Base-by-base conservation (phyloP, 2,888 invertebrate genomes). In the Colletes collaris region DNA sequence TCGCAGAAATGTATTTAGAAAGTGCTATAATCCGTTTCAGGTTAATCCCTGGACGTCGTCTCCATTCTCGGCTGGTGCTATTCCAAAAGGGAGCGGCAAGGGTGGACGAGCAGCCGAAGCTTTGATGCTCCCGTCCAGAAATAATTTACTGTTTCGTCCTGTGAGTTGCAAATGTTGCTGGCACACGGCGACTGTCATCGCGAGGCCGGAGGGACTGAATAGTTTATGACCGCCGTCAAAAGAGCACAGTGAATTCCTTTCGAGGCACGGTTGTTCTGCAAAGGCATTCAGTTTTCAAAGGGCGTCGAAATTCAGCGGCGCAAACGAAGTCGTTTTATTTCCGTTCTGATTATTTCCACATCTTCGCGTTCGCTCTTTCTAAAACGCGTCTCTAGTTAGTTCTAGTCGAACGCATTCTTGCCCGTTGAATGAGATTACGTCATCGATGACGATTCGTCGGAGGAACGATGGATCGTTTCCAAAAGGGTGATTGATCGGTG, bases 81-180 rank as follows among this genome's bases (percentile, higher is more conserved):
- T 55, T n/a, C 11, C 27, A 11, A 8, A 60, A 44, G 46, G 53
- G 16, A 68, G 60, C 58, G 66, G 19, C 13, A 40, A 73, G 59
- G 27, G 55, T 11, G 73, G 69, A 67, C 59, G 64, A 69, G 53
- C 79, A 74, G 64, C 37, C 59, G 49, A 59, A 53, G 79, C 85
- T 85, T 85, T 85, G 83, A 79, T 60, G 79, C 63, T 44, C 63
- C 44, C 50, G 78, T 67, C 64, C 62, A 81, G 85, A 81, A 85
- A 85, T 85, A 85, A 85, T 85, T 85, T 69, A 85, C 78, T 81
- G 85, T 81, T 78, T 72, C 81, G 67, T 76, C 74, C 81, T 75
- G 69, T 85, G 86, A 83, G 74, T 85, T 85, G 83, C 76, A 85
- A 85, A 85, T 83, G 76, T 62, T 55, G 56, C 6, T 27, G 69